These are phyloP conservation scores for Anolis apletophallus DNA, from an alignment of 2,797 vertebrate genomes.

Conservation along the genomic window DNA sequence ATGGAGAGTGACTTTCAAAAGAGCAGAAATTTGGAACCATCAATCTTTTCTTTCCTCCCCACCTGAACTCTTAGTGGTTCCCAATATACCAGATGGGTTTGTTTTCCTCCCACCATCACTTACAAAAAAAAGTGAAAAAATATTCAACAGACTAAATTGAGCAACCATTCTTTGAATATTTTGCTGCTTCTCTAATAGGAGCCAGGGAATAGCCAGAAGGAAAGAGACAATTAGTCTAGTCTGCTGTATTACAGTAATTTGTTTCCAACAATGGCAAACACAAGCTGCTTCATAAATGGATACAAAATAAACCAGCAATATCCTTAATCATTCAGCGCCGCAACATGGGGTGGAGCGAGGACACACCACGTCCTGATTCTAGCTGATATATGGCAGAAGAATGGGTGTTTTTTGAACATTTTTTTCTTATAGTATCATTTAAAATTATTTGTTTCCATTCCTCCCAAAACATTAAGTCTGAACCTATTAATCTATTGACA, in stretches of 20 bases:
- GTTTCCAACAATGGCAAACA: conserved; percentile 15
- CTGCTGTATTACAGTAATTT: conserved; percentile 7
- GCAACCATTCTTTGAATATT: not conserved
- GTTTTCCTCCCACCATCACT: not conserved
- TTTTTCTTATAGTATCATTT: not conserved
- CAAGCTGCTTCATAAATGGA: not conserved
- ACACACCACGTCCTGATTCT: not conserved
- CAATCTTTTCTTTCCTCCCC: fast-evolving
- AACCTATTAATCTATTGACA: not conserved
- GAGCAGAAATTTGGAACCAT: not conserved
- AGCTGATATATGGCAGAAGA: not conserved
- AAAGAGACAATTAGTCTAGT: conserved; percentile 11
- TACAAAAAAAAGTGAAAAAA: not conserved
- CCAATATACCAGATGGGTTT: fast-evolving
- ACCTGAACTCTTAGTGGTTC: not conserved
- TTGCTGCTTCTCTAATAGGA: not conserved
- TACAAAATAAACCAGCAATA: not conserved
- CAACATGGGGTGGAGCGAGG: fast-evolving
- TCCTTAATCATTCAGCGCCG: not conserved
- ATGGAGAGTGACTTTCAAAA: not conserved
- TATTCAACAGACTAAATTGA: not conserved
- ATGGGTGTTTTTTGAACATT: fast-evolving
- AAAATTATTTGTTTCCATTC: not conserved
- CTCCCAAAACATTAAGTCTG: not conserved
- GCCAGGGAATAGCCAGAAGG: not conserved